Base-by-base conservation (phyloP, 1,140 invertebrate species). In the Pectinophora gossypiella region DNA sequence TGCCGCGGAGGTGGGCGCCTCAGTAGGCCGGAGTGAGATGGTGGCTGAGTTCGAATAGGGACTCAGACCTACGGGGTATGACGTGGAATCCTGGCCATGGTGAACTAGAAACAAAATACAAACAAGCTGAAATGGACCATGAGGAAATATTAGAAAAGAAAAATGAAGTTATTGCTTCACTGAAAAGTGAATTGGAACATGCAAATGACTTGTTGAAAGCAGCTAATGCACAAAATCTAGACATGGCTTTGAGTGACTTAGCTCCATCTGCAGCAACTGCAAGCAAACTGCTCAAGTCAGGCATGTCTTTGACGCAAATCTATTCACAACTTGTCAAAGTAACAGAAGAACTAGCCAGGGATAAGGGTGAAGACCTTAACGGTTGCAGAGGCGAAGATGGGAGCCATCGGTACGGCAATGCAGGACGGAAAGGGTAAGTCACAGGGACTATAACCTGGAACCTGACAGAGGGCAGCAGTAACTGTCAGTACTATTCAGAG, bases 261-360 rank as follows among this genome's bases (percentile, higher is more conserved):
- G 96, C 95, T 35, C 96, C 97, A 36, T 92, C 94, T 51, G 96
- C 96, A 20, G 95, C 95, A 2, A 92, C 94, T 45, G 92, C 95
- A 10, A 95, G 94, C 76, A 92, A 93, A 64, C 76, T 91, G 19
- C 89, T 98, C 0, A 95, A 96, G 77, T 94, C 94, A 38, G 95
- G 96, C 16, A 93, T 96, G 88, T 95, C 95, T 18, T 83, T 98
- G 1, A 97, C 96, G 3, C 94, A 98, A 88, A 93, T 99, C 51
- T 98, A 98, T 84, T 94, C 92, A 5, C 91, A 96, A 69, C 93
- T 97, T 74, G 93, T 95, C 0, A 92, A 94, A 62, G 88, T 92
- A 0, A 90, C 91, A 15, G 95, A 97, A 68, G 92, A 95, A 63
- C 78, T 97, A 10, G 79, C 91, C 47, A 68, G 91, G 18, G 91